These are phyloP conservation scores for Rhabdophis nuchalis DNA, from an alignment of 2,797 vertebrate species.

Conservation along the genomic window DNA sequence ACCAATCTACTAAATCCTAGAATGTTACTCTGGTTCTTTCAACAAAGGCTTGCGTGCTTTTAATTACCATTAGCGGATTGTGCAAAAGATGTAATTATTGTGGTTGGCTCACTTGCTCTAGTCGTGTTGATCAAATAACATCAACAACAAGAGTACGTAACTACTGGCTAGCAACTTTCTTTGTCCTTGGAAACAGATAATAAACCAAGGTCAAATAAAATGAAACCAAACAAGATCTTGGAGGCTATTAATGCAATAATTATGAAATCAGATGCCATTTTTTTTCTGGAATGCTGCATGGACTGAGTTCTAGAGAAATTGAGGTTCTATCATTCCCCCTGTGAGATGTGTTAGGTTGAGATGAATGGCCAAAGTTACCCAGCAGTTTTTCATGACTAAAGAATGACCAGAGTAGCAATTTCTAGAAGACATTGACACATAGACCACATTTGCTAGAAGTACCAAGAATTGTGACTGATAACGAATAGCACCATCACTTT, in stretches of 20 bases:
- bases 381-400: not conserved
- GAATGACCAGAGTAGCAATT: not conserved
- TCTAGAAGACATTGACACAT: not conserved
- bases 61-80: not conserved
- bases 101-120: not conserved
- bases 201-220: not conserved
- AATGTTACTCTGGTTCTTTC: not conserved
- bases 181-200: not conserved
- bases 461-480: not conserved
- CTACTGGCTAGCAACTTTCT: not conserved
- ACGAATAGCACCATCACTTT: not conserved
- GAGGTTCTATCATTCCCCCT: not conserved
- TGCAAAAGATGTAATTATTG: not conserved
- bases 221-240: not conserved
- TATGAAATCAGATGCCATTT: not conserved
- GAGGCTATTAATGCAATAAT: not conserved
- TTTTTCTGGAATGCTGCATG: not conserved
- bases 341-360: not conserved
- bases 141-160: not conserved
- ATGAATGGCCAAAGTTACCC: not conserved
- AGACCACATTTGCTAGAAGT: not conserved
- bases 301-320: not conserved
- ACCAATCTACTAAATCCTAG: not conserved
- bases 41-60: not conserved
- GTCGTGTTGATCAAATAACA: not conserved